Evolutionary conservation across 1,140 invertebrate species (phyloP).

Genomic region (Asobara japonica): DNA sequence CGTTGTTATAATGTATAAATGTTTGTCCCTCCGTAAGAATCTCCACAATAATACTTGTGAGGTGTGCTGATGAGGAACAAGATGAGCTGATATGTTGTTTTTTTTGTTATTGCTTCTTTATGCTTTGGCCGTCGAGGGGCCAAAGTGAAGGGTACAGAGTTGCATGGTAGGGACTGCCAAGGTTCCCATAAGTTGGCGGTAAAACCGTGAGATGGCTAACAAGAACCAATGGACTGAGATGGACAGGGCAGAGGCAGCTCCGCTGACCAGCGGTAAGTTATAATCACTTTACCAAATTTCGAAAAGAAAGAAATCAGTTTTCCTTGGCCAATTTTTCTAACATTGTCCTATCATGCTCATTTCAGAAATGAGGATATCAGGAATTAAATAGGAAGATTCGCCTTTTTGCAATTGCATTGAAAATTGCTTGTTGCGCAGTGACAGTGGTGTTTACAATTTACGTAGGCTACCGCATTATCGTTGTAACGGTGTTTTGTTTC

Average conservation of each 20-base stretch:
- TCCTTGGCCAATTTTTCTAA: too few relatives aligned
- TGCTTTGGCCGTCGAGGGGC: too few relatives aligned
- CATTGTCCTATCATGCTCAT: too few relatives aligned
- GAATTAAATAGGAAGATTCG: background rate
- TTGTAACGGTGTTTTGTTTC: background rate
- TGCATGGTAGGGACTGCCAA: slow-evolving; percentile 1
- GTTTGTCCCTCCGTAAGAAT: too few relatives aligned
- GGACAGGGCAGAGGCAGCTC: slow-evolving; percentile 10
- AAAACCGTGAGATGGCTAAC: slow-evolving; percentile 19
- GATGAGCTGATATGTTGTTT: too few relatives aligned
- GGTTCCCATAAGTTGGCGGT: background rate
- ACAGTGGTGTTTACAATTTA: background rate
- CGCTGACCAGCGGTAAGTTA: slow-evolving; percentile 22
- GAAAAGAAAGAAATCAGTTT: background rate
- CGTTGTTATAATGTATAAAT: too few relatives aligned
- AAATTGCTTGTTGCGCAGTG: background rate
- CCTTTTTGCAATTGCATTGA: background rate
- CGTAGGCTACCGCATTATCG: background rate
- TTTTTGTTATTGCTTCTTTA: too few relatives aligned
- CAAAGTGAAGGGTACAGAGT: background rate
- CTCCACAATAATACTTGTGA: too few relatives aligned
- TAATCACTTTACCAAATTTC: background rate
- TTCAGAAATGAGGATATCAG: background rate
- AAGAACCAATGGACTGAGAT: slow-evolving; percentile 1
- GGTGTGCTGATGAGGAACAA: too few relatives aligned